Percentiles rank a stretch among this genome's conserved stretches.
These are phyloP conservation scores for Nemopilema nomurai DNA, from an alignment of 30 jellyfish, hydroid and myxozoan genomes.

Conservation along the genomic window DNA sequence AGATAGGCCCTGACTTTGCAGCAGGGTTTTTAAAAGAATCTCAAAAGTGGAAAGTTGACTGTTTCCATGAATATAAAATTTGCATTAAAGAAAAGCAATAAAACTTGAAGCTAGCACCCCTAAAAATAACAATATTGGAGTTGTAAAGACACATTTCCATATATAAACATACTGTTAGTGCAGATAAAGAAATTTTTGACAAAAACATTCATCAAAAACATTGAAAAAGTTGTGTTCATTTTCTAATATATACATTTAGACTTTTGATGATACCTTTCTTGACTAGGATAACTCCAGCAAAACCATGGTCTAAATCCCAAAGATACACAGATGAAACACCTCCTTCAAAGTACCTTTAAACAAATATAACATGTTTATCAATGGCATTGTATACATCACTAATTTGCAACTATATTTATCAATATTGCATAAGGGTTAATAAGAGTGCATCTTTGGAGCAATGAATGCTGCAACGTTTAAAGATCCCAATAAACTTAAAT, in stretches of 20 bases:
- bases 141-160: no score
- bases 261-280: slow-evolving; percentile 76
- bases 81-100: no score
- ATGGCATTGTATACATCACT: not conserved
- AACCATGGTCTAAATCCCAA: slow-evolving; percentile 99
- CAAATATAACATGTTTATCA: not conserved
- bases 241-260: not conserved
- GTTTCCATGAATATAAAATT: no score
- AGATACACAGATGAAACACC: slow-evolving; percentile 97
- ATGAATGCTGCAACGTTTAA: no score
- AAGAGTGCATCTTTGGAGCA: no score
- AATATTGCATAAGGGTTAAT: no score
- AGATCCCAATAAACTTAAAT: no score
- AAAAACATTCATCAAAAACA: no score
- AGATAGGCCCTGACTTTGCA: no score
- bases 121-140: no score
- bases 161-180: no score
- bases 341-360: slow-evolving; percentile 96
- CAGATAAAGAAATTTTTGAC: not conserved
- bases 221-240: not conserved
- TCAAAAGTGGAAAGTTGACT: not conserved
- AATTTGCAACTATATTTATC: not conserved
- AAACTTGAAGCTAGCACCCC: no score
- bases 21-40: not conserved
- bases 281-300: slow-evolving; percentile 98